Evolutionary conservation across 92 coral and sea anemone genomes (phyloP), one percentile per base, ranked within the genome.

Genomic region (Metridium senile): DNA sequence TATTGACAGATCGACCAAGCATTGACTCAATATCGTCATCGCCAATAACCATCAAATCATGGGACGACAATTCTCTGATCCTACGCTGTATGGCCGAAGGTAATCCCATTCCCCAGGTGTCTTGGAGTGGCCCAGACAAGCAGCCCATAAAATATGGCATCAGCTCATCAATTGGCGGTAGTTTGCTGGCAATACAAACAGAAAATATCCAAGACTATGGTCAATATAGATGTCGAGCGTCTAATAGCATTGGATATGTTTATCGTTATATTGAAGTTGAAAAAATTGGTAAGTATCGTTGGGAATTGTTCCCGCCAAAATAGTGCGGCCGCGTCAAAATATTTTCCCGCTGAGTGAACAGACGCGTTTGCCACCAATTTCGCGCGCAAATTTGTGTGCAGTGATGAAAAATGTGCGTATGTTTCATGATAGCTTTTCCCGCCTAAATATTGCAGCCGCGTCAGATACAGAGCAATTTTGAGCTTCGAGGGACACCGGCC

Each of bases 21-120:
- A 64, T 75, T 45, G 27, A 62, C 51, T 31, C 52, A 33, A 21
- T 51, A n/a, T 32, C 45, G 62, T 62, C 80, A n/a, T 35, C 71
- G 0, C n/a, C 34, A 11, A 9, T 25, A 43, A 43, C 28, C 20
- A 27, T 63, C 20, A 57, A 57, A 17, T 75, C 80, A 1, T 75
- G 80, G 80, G 51, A 75, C 22, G 27, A 63, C 29, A 68, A 63
- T 11, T 2, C 51, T 6, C 47, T 75, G 32, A 26, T 23, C 19
- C 71, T 75, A 25, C 80, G 56, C 2, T 75, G 80, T 25, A 46
- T 75, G 30, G 80, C 30, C 26, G 43, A 31, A 26, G 80, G 80
- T 47, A 75, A 75, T 32, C 80, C 80, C 17, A 18, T 28, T 33
- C 80, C 80, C 9, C 17, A 45, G 62, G 21, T 75, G 17, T 6